phyloP scores from a whole-genome alignment of 1,140 invertebrate genomes.

The Drosophila orosa region DNA sequence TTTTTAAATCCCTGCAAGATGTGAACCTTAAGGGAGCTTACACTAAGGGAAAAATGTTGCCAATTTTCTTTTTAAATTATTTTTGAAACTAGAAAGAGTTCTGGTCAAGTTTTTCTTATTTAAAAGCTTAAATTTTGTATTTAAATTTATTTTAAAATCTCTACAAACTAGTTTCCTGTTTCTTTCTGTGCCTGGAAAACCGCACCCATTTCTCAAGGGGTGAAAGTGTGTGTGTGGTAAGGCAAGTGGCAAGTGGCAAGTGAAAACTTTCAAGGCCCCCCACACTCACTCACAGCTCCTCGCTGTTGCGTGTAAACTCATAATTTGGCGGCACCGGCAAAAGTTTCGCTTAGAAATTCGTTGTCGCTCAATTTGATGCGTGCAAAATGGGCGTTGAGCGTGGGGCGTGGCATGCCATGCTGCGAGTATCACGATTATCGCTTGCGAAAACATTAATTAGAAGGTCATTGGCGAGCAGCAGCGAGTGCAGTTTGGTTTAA shows the following conservation, averaged over 20 bases:
- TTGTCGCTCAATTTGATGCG: slow-evolving; percentile 71
- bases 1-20: too few relatives aligned
- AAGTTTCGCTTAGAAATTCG: slow-evolving; percentile 57
- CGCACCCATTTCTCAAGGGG: slow-evolving; percentile 39
- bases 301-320: slow-evolving; percentile 63
- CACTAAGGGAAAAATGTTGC: not conserved
- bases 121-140: not conserved
- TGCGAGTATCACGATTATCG: slow-evolving; percentile 44
- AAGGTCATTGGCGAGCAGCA: slow-evolving; percentile 59
- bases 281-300: slow-evolving; percentile 16
- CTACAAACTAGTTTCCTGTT: not conserved
- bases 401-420: slow-evolving; percentile 29
- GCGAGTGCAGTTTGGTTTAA: slow-evolving; percentile 50
- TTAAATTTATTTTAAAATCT: not conserved
- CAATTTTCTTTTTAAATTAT: not conserved
- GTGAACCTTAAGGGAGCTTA: too few relatives aligned
- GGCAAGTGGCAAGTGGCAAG: slow-evolving; percentile 32
- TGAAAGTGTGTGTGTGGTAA: not conserved
- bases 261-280: slow-evolving; percentile 55
- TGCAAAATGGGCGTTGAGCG: slow-evolving; percentile 27
- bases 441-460: slow-evolving; percentile 63
- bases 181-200: slow-evolving; percentile 15
- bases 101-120: not conserved
- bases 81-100: not conserved
- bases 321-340: slow-evolving; percentile 59